These are phyloP conservation scores for Azemiops feae DNA, from an alignment of 2,113 vertebrate genomes.

Conservation along the genomic window DNA sequence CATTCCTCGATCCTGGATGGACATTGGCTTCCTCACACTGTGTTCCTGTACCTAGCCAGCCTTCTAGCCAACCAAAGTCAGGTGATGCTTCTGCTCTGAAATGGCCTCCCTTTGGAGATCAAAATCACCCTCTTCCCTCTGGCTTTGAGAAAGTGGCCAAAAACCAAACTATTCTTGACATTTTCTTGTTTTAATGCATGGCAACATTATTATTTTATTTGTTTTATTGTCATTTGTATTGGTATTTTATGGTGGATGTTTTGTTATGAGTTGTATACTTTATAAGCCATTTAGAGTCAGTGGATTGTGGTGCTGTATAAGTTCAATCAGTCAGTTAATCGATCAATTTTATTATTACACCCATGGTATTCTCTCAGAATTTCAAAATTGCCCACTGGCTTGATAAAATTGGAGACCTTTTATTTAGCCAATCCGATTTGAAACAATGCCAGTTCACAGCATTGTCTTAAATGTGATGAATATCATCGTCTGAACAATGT, in stretches of 20 bases:
- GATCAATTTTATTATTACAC: neutral
- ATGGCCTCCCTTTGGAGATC: neutral
- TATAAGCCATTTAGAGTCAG: neutral
- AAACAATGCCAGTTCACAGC: neutral
- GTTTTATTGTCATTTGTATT: neutral
- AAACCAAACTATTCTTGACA: neutral
- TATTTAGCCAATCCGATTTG: neutral
- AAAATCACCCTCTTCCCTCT: neutral
- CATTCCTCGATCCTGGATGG: neutral
- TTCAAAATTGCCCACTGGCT: neutral
- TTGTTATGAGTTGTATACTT: neutral
- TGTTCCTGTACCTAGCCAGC: neutral
- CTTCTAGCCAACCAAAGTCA: neutral
- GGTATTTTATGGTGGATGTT: neutral
- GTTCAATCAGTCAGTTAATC: neutral
- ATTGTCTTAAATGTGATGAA: neutral
- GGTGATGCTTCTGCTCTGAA: neutral
- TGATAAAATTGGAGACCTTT: neutral
- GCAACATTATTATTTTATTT: neutral
- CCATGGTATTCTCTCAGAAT: neutral
- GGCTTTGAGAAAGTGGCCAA: neutral
- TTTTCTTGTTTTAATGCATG: neutral
- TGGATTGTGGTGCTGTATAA: neutral
- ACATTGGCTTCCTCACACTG: neutral
- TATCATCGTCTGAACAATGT: neutral